Conservation (phyloP, 1,140 invertebrate species). For the Drosophila sp. region DNA sequence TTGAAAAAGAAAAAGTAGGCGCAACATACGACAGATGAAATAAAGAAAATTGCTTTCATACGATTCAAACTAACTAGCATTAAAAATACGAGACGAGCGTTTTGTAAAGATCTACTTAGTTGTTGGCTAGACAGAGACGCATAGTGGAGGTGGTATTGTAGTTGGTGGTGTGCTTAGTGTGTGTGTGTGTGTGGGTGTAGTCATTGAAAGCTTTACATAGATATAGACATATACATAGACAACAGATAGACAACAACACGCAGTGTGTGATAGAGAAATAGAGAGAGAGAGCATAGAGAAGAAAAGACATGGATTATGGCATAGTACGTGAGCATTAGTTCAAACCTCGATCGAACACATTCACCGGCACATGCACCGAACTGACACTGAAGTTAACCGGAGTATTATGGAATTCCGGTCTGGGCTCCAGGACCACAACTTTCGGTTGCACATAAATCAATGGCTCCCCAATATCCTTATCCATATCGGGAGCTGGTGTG, state of each 20-base stretch:
- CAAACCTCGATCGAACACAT: slow-evolving; percentile 95
- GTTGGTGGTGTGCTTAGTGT: slow-evolving; percentile 14
- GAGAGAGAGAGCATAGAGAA: slow-evolving; percentile 45
- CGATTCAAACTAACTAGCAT: slow-evolving; percentile 52
- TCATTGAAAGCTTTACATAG: slow-evolving; percentile 42
- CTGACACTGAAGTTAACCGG: slow-evolving; percentile 93
- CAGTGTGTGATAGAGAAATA: slow-evolving; percentile 33
- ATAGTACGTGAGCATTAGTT: slow-evolving; percentile 28
- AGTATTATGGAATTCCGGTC: slow-evolving; percentile 91
- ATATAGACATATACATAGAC: slow-evolving; percentile 45
- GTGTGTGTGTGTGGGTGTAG: slow-evolving; percentile 25
- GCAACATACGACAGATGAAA: slow-evolving; percentile 52
- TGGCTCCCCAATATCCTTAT: slow-evolving; percentile 84
- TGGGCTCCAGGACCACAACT: slow-evolving; percentile 86
- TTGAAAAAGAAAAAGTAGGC: slow-evolving; percentile 60
- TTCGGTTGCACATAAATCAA: slow-evolving; percentile 84
- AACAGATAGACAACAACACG: slow-evolving; percentile 44
- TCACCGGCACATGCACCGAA: slow-evolving; percentile 97
- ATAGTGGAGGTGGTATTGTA: slow-evolving; percentile 19
- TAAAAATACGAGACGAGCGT: slow-evolving; percentile 49
- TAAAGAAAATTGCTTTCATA: slow-evolving; percentile 35
- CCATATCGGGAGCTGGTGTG: slow-evolving; percentile 82
- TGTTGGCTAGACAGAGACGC: slow-evolving; percentile 42
- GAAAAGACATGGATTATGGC: slow-evolving; percentile 42
- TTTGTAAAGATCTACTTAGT: slow-evolving; percentile 34